Conservation (phyloP, 30 jellyfish, hydroid and myxozoan species). For the Aurelia coerulea region DNA sequence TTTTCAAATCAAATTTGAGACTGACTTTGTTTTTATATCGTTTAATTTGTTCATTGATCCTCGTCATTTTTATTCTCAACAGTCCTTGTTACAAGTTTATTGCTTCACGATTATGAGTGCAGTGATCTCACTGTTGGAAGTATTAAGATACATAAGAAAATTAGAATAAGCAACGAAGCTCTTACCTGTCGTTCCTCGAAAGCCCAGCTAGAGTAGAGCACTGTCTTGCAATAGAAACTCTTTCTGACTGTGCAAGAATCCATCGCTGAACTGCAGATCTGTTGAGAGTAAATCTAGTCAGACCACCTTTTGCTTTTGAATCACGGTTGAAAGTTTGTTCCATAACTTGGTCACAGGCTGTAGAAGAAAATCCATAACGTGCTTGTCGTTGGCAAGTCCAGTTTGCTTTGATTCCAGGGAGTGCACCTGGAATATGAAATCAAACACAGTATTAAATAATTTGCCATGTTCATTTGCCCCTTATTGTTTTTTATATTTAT, state of each 20-base stretch:
- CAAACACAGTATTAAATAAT: background rate
- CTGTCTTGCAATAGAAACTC: conserved; percentile 38
- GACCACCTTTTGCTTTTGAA: conserved; percentile 57
- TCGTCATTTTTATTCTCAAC: background rate
- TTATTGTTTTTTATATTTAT: background rate
- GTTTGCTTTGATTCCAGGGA: conserved; percentile 18
- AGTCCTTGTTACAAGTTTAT: background rate
- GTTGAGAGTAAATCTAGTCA: conserved; percentile 33
- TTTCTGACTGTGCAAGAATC: conserved; percentile 50
- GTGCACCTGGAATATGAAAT: conserved; percentile 26
- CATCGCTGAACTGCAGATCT: conserved; percentile 49
- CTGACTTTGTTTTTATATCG: background rate
- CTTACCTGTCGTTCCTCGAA: conserved; percentile 2
- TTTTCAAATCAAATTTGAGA: background rate
- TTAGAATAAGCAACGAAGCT: background rate
- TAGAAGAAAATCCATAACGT: conserved; percentile 34
- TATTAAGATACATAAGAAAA: background rate
- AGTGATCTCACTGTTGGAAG: background rate
- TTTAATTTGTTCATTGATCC: background rate
- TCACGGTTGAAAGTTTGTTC: conserved; percentile 56
- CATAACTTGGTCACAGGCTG: conserved; percentile 57
- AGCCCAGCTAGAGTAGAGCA: conserved; percentile 36
- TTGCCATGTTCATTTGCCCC: background rate
- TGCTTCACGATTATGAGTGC: background rate
- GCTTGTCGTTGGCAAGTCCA: conserved; percentile 68